A percentile compares a stretch with the other conserved stretches of the same genome.
These are phyloP conservation scores for Ibycter americanus DNA, from an alignment of 2,797 vertebrate species.

Conservation along the genomic window DNA sequence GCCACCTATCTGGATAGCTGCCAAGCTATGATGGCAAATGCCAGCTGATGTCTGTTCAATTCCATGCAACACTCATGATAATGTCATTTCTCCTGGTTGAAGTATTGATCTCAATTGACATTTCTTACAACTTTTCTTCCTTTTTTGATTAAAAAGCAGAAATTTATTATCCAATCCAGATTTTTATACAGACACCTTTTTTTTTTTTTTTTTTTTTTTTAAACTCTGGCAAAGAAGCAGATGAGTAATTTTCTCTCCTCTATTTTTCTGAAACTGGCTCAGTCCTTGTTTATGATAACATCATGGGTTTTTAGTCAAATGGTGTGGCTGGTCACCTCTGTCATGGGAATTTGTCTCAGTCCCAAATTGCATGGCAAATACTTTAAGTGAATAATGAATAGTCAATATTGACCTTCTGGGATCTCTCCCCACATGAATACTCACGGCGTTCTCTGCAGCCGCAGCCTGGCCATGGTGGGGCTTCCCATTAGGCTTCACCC, in stretches of 20 bases:
- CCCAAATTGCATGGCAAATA: background rate
- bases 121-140: background rate
- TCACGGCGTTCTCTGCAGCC: background rate
- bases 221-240: background rate
- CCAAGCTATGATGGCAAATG: background rate
- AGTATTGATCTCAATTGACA: conserved; percentile 29
- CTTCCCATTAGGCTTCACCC: background rate
- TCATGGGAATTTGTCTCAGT: background rate
- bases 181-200: background rate
- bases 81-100: background rate
- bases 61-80: background rate
- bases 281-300: background rate
- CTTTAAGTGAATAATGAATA: conserved; percentile 35
- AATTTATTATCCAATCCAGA: background rate
- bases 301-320: background rate
- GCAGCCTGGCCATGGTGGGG: background rate
- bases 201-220: background rate
- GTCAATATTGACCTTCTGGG: conserved; percentile 16
- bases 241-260: background rate
- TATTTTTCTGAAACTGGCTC: background rate
- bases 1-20: background rate
- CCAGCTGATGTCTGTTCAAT: conserved; percentile 10
- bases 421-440: background rate
- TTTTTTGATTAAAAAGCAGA: conserved; percentile 7
- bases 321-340: background rate